A percentile compares a stretch with the other conserved stretches of the same genome.
Conservation (phyloP, 2,888 invertebrate genomes). For the Amphipoea oculea region DNA sequence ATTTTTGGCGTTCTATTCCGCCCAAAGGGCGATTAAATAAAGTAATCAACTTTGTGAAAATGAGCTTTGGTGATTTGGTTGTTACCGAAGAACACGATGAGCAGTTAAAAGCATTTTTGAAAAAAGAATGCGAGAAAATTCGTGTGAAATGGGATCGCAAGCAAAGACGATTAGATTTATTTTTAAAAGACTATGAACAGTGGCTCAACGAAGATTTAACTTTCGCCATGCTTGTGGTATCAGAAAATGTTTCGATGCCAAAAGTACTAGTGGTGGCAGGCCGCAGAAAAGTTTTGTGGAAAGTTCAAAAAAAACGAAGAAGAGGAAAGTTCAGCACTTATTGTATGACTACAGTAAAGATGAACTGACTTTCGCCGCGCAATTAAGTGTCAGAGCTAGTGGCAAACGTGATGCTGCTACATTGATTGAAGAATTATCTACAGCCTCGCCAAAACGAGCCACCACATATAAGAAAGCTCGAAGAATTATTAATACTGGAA, state of each 20-base stretch:
- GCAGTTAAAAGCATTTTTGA: background rate
- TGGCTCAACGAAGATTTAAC: conserved; percentile 5
- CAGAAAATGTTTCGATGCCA: background rate
- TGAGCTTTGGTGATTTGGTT: conserved; percentile 12
- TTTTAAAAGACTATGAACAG: conserved; percentile 24
- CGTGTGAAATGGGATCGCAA: background rate
- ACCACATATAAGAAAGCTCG: conserved; percentile 35
- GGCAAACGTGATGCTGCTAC: conserved; percentile 39
- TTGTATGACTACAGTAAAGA: conserved; percentile 31
- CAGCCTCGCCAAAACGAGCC: conserved; percentile 30
- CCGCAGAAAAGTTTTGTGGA: no score
- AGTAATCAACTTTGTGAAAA: conserved; percentile 39
- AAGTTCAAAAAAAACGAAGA: no score
- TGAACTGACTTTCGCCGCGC: conserved; percentile 31
- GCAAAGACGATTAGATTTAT: conserved; percentile 29
- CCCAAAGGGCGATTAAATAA: conserved; percentile 35
- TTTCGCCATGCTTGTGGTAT: conserved; percentile 12
- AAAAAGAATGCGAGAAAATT: conserved; percentile 35
- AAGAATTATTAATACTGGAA: conserved; percentile 17
- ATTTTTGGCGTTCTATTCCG: conserved; percentile 32
- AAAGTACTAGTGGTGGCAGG: background rate
- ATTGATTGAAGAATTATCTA: conserved; percentile 32
- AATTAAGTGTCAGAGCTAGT: conserved; percentile 41
- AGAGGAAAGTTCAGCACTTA: no score
- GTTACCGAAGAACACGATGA: background rate